Evolutionary conservation across 1,140 invertebrate genomes (phyloP).

Genomic region (Drosophila nasuta): DNA sequence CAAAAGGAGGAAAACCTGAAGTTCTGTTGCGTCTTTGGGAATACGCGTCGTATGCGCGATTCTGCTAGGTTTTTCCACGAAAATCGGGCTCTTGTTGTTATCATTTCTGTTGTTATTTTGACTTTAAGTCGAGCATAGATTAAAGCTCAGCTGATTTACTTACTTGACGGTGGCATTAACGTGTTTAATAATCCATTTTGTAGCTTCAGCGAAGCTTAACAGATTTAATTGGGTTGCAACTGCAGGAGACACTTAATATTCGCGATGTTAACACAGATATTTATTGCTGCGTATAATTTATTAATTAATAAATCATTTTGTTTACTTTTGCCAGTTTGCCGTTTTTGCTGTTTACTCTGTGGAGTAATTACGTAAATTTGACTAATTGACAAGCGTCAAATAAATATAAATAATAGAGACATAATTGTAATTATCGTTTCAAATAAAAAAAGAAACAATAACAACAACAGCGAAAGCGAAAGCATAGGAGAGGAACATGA

Average conservation of each 20-base stretch:
- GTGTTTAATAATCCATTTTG: neutral
- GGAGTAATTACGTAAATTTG: constrained; percentile 57
- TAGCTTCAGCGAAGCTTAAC: neutral
- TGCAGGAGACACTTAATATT: neutral
- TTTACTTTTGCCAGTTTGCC: constrained; percentile 18
- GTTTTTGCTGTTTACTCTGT: constrained; percentile 21
- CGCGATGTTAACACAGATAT: neutral
- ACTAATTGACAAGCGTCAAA: constrained; percentile 75
- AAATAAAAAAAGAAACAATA: constrained; percentile 46
- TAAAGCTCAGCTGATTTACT: neutral
- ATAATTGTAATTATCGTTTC: constrained; percentile 70
- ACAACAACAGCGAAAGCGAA: too few relatives aligned
- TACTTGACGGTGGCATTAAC: neutral
- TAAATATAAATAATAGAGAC: constrained; percentile 66
- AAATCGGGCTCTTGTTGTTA: constrained; percentile 29
- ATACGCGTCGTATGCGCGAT: constrained; percentile 77
- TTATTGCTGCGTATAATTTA: constrained; percentile 1
- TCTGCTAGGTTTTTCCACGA: constrained; percentile 40
- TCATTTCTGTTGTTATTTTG: neutral
- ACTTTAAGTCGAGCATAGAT: constrained; percentile 15
- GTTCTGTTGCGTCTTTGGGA: constrained; percentile 68
- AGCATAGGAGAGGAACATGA: neutral
- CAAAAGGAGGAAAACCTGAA: constrained; percentile 57
- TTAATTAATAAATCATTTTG: neutral
- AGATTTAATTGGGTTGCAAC: neutral